phyloP scores from a whole-genome alignment of 2,797 vertebrate genomes.

The Poeciliopsis infans region DNA sequence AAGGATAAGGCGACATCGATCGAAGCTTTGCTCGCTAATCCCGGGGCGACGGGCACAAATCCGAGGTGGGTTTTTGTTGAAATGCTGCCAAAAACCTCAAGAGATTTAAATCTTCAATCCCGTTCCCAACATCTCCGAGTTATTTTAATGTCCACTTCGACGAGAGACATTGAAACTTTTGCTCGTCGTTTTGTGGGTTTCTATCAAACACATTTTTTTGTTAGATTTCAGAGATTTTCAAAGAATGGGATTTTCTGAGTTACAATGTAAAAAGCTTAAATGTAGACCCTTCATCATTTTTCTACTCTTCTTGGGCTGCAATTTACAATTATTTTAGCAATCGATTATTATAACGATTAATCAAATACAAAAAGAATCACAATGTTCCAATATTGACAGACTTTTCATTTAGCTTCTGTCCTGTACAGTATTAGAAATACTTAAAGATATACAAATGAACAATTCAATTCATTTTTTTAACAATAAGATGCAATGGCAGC shows the following conservation, averaged over 20 bases:
- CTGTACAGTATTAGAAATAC: not conserved
- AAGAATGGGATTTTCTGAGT: not conserved
- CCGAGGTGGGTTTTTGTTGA: slow-evolving; percentile 13
- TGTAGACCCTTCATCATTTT: not conserved
- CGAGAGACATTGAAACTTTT: not conserved
- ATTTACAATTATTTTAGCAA: not conserved
- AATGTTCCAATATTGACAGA: not conserved
- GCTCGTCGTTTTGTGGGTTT: not conserved
- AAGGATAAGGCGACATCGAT: slow-evolving; percentile 25
- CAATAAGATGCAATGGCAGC: too few relatives aligned
- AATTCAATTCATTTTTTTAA: too few relatives aligned
- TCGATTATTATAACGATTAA: not conserved
- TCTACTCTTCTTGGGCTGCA: not conserved
- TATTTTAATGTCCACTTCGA: slow-evolving; percentile 11
- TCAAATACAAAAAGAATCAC: not conserved
- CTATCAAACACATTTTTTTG: not conserved
- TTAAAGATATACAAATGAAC: too few relatives aligned
- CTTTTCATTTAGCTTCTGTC: not conserved
- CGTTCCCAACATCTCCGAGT: not conserved
- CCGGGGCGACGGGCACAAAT: slow-evolving; percentile 23
- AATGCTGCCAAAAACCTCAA: not conserved
- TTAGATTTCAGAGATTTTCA: not conserved
- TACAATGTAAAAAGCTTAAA: not conserved
- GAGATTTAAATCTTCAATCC: slow-evolving; percentile 19
- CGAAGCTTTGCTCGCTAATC: slow-evolving; percentile 8